Base-by-base conservation (phyloP, 1,140 invertebrate species). In the Sipha flava region DNA sequence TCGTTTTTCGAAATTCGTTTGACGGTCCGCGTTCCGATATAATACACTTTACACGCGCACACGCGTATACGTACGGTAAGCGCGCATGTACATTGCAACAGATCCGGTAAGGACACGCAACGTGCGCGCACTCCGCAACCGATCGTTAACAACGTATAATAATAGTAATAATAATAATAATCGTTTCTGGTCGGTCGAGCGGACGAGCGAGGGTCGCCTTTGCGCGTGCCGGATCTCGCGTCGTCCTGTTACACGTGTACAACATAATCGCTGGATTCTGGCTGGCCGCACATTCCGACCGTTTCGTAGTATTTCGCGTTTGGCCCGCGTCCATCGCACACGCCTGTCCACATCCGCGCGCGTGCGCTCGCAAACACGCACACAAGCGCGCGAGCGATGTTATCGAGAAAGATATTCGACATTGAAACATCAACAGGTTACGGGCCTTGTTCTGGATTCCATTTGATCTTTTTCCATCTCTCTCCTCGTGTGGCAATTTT, bases 391-490 rank as follows among this genome's bases (percentile, higher is more conserved):
- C 23, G 16, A 59, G 14, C 26, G 54, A 29, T 59, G 16, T 26
- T 26, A 29, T 26, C 54, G 54, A 59, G 54, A 59, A 59, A 59
- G 29, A 26, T n/a, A n/a, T 59, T 59, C 54, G 54, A 59, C 54
- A 59, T 59, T 59, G 66, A 70, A 70, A 70, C 34, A 49, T 72
- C 68, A 31, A 45, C 43, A 49, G 14, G 49, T 72, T n/a, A n/a
- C n/a, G n/a, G n/a, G n/a, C n/a, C n/a, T n/a, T n/a, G n/a, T n/a
- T n/a, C n/a, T n/a, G n/a, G n/a, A n/a, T n/a, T n/a, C n/a, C n/a
- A n/a, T n/a, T n/a, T n/a, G n/a, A n/a, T n/a, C n/a, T n/a, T n/a
- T n/a, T n/a, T n/a, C n/a, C n/a, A n/a, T n/a, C n/a, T n/a, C n/a
- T n/a, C n/a, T n/a, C n/a, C n/a, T n/a, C n/a, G n/a, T n/a, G n/a